Conservation (phyloP, 30 jellyfish, hydroid and myxozoan species). For the Turritopsis rubra region DNA sequence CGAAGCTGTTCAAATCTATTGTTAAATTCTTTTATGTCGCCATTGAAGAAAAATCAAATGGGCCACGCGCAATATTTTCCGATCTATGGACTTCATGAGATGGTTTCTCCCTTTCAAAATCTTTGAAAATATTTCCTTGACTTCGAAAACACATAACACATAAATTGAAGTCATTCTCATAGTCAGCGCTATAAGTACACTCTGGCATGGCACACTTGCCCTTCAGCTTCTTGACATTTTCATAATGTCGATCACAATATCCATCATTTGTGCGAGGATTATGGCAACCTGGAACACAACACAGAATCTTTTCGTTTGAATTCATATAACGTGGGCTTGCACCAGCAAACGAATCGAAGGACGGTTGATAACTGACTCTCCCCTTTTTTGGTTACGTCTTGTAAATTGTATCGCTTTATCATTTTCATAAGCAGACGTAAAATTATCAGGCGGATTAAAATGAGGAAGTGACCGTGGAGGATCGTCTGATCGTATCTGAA, state of each 20-base stretch:
- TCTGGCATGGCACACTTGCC: neutral
- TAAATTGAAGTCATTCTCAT: conserved; percentile 1
- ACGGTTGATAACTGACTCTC: neutral
- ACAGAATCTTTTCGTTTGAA: neutral
- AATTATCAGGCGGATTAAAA: too few relatives aligned
- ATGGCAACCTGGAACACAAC: neutral
- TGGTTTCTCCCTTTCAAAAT: neutral
- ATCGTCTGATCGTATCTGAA: neutral
- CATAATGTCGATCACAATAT: neutral
- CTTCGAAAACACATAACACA: neutral
- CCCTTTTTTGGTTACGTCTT: neutral
- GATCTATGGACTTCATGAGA: neutral
- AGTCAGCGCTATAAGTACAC: neutral
- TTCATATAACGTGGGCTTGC: neutral
- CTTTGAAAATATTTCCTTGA: neutral
- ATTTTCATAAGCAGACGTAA: neutral
- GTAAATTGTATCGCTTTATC: neutral
- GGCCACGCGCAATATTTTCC: neutral
- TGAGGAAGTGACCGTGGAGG: too few relatives aligned
- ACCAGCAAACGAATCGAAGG: neutral
- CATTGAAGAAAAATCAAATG: neutral
- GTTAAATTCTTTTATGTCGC: too few relatives aligned
- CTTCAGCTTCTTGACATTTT: neutral
- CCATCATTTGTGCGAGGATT: neutral
- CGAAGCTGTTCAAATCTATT: too few relatives aligned